phyloP scores from a whole-genome alignment of 2,888 invertebrate genomes.

The Melipona beecheii region DNA sequence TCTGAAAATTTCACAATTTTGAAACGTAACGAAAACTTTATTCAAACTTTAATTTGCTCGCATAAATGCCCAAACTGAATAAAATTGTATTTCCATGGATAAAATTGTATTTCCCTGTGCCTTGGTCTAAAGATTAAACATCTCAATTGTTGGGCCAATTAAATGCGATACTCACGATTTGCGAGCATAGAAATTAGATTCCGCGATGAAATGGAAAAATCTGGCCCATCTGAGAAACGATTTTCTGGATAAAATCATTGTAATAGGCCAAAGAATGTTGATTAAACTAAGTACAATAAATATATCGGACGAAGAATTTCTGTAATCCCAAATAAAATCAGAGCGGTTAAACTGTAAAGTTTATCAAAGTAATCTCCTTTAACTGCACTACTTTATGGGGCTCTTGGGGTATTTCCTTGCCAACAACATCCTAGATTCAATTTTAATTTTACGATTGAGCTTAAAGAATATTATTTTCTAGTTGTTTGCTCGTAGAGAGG shows the following conservation, averaged over 20 bases:
- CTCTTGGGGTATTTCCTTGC: background rate
- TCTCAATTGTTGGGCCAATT: conserved; percentile 34
- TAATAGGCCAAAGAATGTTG: background rate
- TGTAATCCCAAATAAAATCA: conserved; percentile 7
- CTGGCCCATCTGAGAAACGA: background rate
- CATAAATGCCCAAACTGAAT: background rate
- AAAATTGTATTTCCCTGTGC: conserved; percentile 27
- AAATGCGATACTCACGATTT: conserved; percentile 32
- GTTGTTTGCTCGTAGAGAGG: background rate
- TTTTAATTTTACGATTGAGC: background rate
- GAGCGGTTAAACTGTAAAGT: conserved; percentile 1
- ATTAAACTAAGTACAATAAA: background rate
- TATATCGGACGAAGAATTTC: background rate
- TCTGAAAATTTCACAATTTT: no score
- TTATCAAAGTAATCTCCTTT: conserved; percentile 19
- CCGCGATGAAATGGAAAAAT: background rate
- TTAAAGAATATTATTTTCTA: background rate
- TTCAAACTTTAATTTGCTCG: conserved; percentile 11
- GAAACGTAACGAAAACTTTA: no score
- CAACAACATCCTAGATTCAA: background rate
- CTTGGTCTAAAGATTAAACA: conserved; percentile 18
- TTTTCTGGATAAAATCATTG: background rate
- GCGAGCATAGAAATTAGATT: conserved; percentile 9
- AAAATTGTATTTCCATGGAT: conserved; percentile 34
- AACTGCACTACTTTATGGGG: background rate